Base-by-base conservation (phyloP, 2,797 vertebrate species). In the Thripadectes ignobilis region DNA sequence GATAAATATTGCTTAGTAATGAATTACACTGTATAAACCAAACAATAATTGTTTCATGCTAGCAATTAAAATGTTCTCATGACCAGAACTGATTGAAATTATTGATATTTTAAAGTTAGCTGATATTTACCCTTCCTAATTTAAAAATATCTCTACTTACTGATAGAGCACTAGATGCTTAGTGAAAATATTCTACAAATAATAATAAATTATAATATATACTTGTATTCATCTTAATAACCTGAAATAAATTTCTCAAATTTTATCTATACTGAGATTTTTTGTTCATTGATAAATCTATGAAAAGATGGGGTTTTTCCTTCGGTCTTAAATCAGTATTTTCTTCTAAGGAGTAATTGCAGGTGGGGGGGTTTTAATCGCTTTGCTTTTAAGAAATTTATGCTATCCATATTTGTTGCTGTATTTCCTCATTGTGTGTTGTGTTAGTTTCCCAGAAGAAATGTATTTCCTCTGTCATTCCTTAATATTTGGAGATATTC, bases 1-100 rank as follows among this genome's bases (percentile, higher is more conserved):
- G 68, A 63, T 87, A 96, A 93, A 94, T 96, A 86, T 86, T 84
- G 51, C 65, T 52, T 83, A 61, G 54, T 91, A 83, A 85, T 80
- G n/a, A 21, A 89, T 95, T 94, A 84, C 41, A 34, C 46, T 68
- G 14, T 62, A 90, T 88, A 92, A 92, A 86, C n/a, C 14, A 61
- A 89, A 78, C 30, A 88, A 18, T 58, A 85, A 75, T 84, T 95
- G 54, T 36, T 93, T 94, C 88, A 45, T 72, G n/a, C 27, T 74
- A 58, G 54, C 59, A 94, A 72, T 61, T 92, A 72, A 89, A 77
- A 69, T 62, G 12, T 48, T 89, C 4, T 27, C 41, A 7, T 72
- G 34, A 20, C 43, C 27, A 61, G 49, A 75, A 83, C 54, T 16
- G 77, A 46, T 86, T 88, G 32, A 83, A 92, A 78, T 54, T 5